These are phyloP conservation scores for Endotricha flammealis DNA, from an alignment of 2,888 invertebrate genomes.

Conservation along the genomic window DNA sequence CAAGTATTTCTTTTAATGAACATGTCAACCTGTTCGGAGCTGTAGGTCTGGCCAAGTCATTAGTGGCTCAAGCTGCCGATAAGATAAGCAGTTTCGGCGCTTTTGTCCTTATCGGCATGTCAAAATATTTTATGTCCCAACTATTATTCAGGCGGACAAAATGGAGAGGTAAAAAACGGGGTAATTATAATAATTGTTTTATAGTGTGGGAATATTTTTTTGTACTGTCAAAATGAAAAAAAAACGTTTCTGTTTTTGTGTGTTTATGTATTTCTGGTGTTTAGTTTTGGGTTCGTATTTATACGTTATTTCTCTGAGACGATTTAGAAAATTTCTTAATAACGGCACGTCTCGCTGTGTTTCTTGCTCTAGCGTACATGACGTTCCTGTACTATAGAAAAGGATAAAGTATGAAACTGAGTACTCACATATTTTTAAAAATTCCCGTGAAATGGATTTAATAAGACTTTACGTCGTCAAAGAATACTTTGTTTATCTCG, in stretches of 20 bases:
- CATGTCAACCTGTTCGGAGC: constrained; percentile 48
- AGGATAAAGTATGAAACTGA: too few species aligned
- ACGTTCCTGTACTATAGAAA: neutral
- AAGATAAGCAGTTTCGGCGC: constrained; percentile 62
- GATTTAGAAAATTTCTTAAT: too few species aligned
- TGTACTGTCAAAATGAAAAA: too few species aligned
- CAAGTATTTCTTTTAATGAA: constrained; percentile 38
- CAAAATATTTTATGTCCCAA: constrained; percentile 71
- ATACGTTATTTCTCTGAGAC: too few species aligned
- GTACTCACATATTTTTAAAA: too few species aligned
- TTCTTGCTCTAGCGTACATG: too few species aligned
- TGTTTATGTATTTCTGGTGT: neutral
- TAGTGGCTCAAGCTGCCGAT: constrained; percentile 62
- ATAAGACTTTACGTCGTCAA: too few species aligned
- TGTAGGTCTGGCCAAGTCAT: constrained; percentile 50
- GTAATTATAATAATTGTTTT: constrained; percentile 43
- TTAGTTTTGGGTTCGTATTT: neutral
- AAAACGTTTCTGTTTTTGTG: neutral
- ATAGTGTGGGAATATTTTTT: constrained; percentile 23
- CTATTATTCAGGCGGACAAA: constrained; percentile 42
- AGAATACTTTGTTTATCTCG: too few species aligned
- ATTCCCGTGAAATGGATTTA: too few species aligned
- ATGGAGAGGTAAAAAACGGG: constrained; percentile 28
- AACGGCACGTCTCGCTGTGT: too few species aligned
- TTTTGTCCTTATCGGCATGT: constrained; percentile 63